Evolutionary conservation across 2,888 invertebrate genomes (phyloP), one percentile per base, ranked within the genome.

Genomic region (Sinopyrophorus schimmeli): DNA sequence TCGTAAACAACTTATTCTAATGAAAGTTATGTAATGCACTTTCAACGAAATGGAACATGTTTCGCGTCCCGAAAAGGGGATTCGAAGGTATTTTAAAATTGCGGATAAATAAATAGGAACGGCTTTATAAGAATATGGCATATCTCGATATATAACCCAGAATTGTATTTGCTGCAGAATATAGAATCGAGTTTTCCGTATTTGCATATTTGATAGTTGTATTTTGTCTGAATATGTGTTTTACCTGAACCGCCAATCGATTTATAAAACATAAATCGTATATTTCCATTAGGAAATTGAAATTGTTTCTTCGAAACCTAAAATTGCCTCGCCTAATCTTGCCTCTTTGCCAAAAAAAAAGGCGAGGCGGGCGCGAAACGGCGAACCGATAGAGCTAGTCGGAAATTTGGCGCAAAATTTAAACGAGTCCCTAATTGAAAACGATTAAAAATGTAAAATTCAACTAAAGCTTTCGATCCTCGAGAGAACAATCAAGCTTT

Each of bases 221-320:
- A 38, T 46, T 38, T 38, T 38, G 44, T 37, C 17, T 44, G 37
- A 23, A 23, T 31, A 14, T 31, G 38, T 46, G 32, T 10, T 31
- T 38, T 38, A n/a, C 31, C 21, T 26, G 35, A 12, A 35, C 23
- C 14, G 27, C 12, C 26, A 43, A 27, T 32, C 42, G 32, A 42
- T 42, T 42, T 42, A 42, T 27, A 34, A 26, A 43, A 27, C 26
- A 43, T 34, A 35, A 24, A 43, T 43, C 34, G 26, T 20, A 35
- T n/a, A n/a, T 34, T 34, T 34, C 43, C 34, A 43, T 43, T 43
- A 43, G 20, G n/a, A n/a, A n/a, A n/a, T n/a, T n/a, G n/a, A n/a
- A n/a, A n/a, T n/a, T n/a, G n/a, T n/a, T n/a, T n/a, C n/a, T n/a
- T n/a, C n/a, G n/a, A n/a, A n/a, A n/a, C n/a, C n/a, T n/a, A n/a